phyloP scores from a whole-genome alignment of 2,797 vertebrate species.

The Myiotriccus ornatus region DNA sequence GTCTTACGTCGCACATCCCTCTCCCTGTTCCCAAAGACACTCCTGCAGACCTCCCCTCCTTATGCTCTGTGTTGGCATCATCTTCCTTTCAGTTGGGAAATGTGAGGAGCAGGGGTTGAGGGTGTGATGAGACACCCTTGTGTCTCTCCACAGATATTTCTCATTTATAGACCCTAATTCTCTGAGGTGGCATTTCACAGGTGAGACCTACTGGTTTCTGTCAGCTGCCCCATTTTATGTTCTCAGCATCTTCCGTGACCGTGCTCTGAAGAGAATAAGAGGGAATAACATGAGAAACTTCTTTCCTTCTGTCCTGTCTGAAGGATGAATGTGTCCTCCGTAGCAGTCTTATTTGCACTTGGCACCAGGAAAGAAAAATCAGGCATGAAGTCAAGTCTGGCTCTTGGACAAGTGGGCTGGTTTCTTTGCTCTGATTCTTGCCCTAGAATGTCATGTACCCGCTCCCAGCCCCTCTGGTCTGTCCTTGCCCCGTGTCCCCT shows the following conservation, averaged over 20 bases:
- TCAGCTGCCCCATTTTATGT: background rate
- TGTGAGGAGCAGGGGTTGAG: background rate
- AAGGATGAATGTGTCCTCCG: background rate
- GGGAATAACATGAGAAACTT: background rate
- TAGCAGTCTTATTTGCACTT: background rate
- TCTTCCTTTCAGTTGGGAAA: background rate
- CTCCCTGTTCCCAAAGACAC: background rate
- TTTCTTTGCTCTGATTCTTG: conserved; percentile 56
- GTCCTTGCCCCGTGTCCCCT: background rate
- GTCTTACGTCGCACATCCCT: background rate
- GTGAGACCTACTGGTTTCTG: background rate
- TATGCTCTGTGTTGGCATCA: background rate
- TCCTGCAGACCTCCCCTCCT: background rate
- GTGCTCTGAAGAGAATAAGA: background rate
- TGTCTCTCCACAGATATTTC: background rate
- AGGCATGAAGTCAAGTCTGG: background rate
- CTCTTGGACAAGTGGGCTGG: background rate
- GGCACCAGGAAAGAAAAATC: background rate
- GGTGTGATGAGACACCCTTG: background rate
- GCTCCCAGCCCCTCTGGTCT: background rate
- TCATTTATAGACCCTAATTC: background rate
- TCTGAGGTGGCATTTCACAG: background rate
- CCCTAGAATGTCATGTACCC: background rate
- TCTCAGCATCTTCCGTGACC: background rate
- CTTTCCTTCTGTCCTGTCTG: background rate